A percentile compares a stretch with the other conserved stretches of the same genome.
These are phyloP conservation scores for Linnaemya vulpina DNA, from an alignment of 2,888 invertebrate genomes.

Conservation along the genomic window DNA sequence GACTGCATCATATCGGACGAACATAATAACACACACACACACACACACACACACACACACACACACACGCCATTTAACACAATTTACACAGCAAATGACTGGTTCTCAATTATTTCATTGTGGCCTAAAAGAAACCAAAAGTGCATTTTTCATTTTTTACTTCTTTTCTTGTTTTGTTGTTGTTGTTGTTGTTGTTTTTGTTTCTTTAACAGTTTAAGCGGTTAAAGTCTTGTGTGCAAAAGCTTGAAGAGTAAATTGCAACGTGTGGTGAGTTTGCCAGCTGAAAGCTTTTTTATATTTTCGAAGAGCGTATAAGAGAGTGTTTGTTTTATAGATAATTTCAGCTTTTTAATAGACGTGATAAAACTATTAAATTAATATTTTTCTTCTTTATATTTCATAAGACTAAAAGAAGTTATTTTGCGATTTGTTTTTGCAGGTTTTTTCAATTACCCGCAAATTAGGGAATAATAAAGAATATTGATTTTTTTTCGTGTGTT, in stretches of 20 bases:
- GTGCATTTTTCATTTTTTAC: constrained; percentile 21
- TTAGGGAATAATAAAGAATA: constrained; percentile 23
- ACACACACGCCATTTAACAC: constrained; percentile 17
- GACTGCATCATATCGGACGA: background rate
- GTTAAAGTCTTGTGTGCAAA: constrained; percentile 6
- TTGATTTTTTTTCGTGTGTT: background rate
- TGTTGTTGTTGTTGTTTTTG: background rate
- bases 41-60: background rate
- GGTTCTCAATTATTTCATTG: constrained; percentile 34
- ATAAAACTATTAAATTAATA: constrained; percentile 56
- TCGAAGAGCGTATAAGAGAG: constrained; percentile 24
- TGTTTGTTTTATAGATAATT: background rate
- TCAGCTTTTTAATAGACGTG: constrained; percentile 63
- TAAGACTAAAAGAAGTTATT: constrained; percentile 57
- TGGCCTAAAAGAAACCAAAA: constrained; percentile 48
- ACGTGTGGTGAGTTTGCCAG: constrained; percentile 34
- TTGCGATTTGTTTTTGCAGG: background rate
- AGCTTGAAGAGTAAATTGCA: constrained; percentile 9
- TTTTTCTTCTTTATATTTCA: background rate
- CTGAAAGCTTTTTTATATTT: constrained; percentile 46
- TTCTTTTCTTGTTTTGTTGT: background rate
- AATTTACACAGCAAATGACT: constrained; percentile 7
- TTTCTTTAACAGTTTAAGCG: background rate
- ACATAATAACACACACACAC: background rate
- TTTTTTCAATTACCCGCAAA: background rate